Percentiles rank a stretch among this genome's conserved stretches.
Evolutionary conservation across 1,140 invertebrate species (phyloP).

Genomic region (Drosophila chauvacae): DNA sequence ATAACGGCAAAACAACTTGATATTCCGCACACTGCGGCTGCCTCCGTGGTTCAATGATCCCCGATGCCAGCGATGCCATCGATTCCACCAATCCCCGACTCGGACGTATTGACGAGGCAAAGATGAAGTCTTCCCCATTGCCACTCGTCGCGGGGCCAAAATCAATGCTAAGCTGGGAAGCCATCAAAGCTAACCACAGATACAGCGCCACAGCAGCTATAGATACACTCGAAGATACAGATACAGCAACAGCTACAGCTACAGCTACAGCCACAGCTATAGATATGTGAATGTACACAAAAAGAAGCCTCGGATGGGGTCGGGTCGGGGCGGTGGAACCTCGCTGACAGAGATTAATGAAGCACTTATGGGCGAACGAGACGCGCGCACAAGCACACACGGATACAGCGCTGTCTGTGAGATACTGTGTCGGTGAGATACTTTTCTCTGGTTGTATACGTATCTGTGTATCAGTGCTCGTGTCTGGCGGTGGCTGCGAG

Average conservation of each 20-base stretch:
- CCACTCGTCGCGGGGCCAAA: conserved; percentile 5
- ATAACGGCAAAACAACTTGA: background rate
- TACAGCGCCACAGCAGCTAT: conserved; percentile 23
- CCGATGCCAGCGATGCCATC: conserved; percentile 1
- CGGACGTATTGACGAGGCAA: conserved; percentile 27
- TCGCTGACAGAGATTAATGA: conserved; percentile 80
- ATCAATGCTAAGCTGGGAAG: conserved; percentile 54
- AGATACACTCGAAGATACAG: conserved; percentile 43
- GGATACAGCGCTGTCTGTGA: conserved; percentile 33
- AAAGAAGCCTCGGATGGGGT: background rate
- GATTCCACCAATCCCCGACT: conserved; percentile 42
- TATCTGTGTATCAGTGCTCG: conserved; percentile 14
- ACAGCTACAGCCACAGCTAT: conserved; percentile 42
- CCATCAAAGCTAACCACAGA: conserved; percentile 67
- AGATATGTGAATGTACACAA: conserved; percentile 4
- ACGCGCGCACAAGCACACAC: conserved; percentile 44
- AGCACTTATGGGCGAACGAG: conserved; percentile 78
- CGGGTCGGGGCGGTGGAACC: conserved; percentile 13
- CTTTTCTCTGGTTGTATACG: conserved; percentile 1
- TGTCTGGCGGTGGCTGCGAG: conserved; percentile 54
- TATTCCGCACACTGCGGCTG: conserved; percentile 12
- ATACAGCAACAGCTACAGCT: conserved; percentile 43
- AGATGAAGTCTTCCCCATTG: conserved; percentile 56
- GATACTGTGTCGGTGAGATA: conserved; percentile 43
- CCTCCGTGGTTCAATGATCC: conserved; percentile 20